A percentile compares a stretch with the other conserved stretches of the same genome.
Evolutionary conservation across 2,888 invertebrate species (phyloP).

Genomic region (Cosmia trapezina): DNA sequence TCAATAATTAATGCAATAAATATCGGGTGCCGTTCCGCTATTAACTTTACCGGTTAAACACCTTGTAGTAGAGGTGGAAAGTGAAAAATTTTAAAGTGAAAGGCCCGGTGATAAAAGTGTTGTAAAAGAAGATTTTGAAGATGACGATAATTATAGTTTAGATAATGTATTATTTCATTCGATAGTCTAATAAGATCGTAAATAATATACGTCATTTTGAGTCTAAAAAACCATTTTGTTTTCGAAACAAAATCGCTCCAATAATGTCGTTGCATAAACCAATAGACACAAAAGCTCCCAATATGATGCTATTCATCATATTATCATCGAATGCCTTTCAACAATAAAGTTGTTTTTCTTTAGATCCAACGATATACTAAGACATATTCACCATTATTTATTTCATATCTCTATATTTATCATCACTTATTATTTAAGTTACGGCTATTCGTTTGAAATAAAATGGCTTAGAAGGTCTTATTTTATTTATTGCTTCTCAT

Average conservation of each 20-base stretch:
- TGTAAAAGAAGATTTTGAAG: neutral
- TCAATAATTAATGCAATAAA: slow-evolving; percentile 74
- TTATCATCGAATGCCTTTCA: slow-evolving; percentile 28
- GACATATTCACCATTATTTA: slow-evolving; percentile 48
- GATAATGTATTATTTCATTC: neutral
- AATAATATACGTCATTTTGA: neutral
- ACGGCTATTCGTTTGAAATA: slow-evolving; percentile 29
- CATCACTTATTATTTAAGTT: slow-evolving; percentile 49
- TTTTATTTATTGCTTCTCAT: slow-evolving; percentile 33
- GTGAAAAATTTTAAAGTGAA: neutral
- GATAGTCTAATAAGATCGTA: neutral
- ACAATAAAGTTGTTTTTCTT: slow-evolving; percentile 47
- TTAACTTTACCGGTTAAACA: slow-evolving; percentile 31
- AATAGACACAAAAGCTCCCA: neutral
- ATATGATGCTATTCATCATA: slow-evolving; percentile 28
- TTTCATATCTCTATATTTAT: slow-evolving; percentile 34
- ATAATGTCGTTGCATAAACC: slow-evolving; percentile 3
- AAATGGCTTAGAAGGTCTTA: slow-evolving; percentile 30
- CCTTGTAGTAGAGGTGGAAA: neutral
- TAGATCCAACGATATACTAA: slow-evolving; percentile 7
- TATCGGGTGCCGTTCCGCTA: slow-evolving; percentile 58
- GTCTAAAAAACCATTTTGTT: neutral
- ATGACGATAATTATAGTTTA: neutral
- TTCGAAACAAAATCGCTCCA: neutral
- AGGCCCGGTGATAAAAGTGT: neutral